Evolutionary conservation across 2,113 vertebrate genomes (phyloP).

Genomic region (Sminthopsis crassicaudata): DNA sequence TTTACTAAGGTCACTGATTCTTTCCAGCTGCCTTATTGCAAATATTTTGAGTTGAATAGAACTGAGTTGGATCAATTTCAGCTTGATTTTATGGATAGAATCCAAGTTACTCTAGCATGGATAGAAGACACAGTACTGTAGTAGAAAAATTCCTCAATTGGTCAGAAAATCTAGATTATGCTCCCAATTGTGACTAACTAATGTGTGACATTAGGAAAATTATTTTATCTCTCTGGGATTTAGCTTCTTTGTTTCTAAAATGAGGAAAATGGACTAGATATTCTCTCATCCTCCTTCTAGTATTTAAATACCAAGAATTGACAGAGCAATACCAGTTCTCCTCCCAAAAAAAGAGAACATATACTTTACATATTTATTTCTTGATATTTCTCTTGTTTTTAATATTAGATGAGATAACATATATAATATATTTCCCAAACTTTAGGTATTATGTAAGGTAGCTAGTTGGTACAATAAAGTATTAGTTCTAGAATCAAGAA

Average conservation of each 20-base stretch:
- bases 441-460: not conserved
- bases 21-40: not conserved
- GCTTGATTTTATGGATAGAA: conserved; percentile 44
- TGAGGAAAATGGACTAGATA: not conserved
- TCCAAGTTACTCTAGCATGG: not conserved
- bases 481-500: not conserved
- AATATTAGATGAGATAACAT: not conserved
- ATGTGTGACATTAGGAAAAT: not conserved
- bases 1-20: not conserved
- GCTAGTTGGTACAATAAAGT: not conserved
- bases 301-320: not conserved
- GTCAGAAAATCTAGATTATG: not conserved
- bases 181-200: not conserved
- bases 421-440: not conserved
- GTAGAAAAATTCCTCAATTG: not conserved
- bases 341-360: not conserved
- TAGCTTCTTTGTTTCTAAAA: not conserved
- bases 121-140: not conserved
- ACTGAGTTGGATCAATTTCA: not conserved
- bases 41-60: conserved; percentile 38
- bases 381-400: not conserved
- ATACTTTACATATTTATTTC: not conserved
- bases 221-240: not conserved
- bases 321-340: not conserved
- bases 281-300: not conserved